Conservation (phyloP, 1,140 invertebrate genomes). For the Popillia japonica region DNA sequence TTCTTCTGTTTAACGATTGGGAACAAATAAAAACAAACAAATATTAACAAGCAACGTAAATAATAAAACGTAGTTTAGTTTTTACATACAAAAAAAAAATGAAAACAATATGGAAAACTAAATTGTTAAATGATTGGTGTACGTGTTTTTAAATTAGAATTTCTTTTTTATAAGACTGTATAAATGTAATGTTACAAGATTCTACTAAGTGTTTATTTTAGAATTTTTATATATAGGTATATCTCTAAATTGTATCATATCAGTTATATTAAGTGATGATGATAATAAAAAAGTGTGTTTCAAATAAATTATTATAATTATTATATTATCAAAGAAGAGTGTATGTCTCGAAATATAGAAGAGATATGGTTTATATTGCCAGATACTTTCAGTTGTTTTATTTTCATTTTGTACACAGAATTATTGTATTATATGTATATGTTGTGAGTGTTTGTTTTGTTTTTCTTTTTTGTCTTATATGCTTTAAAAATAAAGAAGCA, state of each 20-base stretch:
- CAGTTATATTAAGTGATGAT: slow-evolving; percentile 27
- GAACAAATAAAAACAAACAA: slow-evolving; percentile 11
- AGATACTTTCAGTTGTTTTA: slow-evolving; percentile 28
- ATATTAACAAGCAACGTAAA: background rate
- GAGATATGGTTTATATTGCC: slow-evolving; percentile 16
- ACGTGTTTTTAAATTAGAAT: slow-evolving; percentile 26
- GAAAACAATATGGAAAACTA: background rate
- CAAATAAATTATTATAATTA: slow-evolving; percentile 25
- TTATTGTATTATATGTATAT: slow-evolving; percentile 39
- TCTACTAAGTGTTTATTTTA: slow-evolving; percentile 27
- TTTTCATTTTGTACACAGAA: slow-evolving; percentile 35
- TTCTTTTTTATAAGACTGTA: slow-evolving; percentile 35
- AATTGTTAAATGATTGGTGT: background rate
- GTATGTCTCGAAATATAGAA: slow-evolving; percentile 29
- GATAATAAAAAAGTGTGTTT: slow-evolving; percentile 14
- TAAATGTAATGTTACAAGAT: slow-evolving; percentile 34
- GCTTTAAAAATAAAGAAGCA: slow-evolving; percentile 36
- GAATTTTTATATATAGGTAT: slow-evolving; percentile 27
- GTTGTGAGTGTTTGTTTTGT: slow-evolving; percentile 38
- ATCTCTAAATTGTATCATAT: slow-evolving; percentile 31
- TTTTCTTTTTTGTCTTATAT: slow-evolving; percentile 37
- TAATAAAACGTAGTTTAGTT: slow-evolving; percentile 28
- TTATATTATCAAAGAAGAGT: slow-evolving; percentile 27
- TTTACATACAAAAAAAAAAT: slow-evolving; percentile 13
- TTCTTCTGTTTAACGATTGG: slow-evolving; percentile 21